These are phyloP conservation scores for Acanthosepion esculentum DNA, from an alignment of 2,888 invertebrate genomes.

Conservation along the genomic window DNA sequence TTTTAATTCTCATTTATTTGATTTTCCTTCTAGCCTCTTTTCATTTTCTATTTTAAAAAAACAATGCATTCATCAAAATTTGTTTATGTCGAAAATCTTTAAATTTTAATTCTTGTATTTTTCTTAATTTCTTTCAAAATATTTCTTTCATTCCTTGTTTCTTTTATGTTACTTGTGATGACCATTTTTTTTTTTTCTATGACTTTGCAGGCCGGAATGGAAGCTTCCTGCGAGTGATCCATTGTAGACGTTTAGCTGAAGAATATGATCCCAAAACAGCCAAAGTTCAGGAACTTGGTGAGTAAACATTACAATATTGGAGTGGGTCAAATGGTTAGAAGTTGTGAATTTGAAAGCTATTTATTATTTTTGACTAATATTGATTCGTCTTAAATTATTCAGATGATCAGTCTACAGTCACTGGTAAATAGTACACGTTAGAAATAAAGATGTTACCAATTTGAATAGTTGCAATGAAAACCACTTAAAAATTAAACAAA, in stretches of 20 bases:
- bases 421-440: no score
- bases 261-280: constrained; percentile 81
- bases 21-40: no score
- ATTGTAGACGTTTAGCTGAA: constrained; percentile 84
- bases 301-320: neutral
- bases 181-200: neutral
- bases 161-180: neutral
- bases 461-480: no score
- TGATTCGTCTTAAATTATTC: no score
- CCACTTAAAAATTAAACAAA: no score
- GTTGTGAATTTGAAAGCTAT: neutral
- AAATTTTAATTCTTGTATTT: neutral
- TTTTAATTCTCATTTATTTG: no score
- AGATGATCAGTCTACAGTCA: no score
- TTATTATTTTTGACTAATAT: no score
- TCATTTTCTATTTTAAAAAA: no score
- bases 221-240: constrained; percentile 84
- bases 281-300: constrained; percentile 62
- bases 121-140: neutral
- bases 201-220: constrained; percentile 81
- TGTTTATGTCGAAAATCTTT: no score
- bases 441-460: no score
- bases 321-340: neutral
- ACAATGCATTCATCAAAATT: no score
- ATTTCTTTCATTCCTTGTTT: neutral